A percentile compares a stretch with the other conserved stretches of the same genome.
phyloP scores from a whole-genome alignment of 2,113 vertebrate genomes.

The Thunnus thynnus region DNA sequence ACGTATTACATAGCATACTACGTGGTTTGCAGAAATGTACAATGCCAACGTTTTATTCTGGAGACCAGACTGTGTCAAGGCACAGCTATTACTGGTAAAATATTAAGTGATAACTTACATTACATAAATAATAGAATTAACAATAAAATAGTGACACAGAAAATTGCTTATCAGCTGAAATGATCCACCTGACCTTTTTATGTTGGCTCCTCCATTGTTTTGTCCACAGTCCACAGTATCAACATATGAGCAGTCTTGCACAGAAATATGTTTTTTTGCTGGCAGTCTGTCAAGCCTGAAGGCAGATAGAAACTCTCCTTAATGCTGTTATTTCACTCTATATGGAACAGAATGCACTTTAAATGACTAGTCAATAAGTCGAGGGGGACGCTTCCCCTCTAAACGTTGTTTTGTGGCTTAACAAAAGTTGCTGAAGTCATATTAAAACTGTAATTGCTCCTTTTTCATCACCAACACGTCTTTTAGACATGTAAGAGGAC shows the following conservation, averaged over 20 bases:
- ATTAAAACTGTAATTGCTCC: constrained; percentile 7
- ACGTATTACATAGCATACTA: too few species aligned
- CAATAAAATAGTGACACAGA: too few species aligned
- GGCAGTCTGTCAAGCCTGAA: neutral
- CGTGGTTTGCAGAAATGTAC: too few species aligned
- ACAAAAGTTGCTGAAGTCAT: constrained; percentile 1
- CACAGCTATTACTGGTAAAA: too few species aligned
- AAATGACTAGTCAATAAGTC: neutral
- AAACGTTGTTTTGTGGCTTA: neutral
- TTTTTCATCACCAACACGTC: neutral
- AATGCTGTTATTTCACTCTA: neutral
- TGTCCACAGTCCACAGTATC: too few species aligned
- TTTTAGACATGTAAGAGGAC: constrained; percentile 1
- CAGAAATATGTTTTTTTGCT: neutral
- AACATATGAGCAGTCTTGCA: neutral
- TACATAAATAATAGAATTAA: too few species aligned
- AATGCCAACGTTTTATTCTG: too few species aligned
- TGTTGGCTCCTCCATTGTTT: too few species aligned
- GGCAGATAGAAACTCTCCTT: neutral
- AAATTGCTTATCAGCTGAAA: too few species aligned
- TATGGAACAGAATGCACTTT: neutral
- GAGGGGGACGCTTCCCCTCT: neutral
- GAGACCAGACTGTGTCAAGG: too few species aligned
- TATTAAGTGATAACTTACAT: too few species aligned
- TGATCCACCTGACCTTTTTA: too few species aligned